Percentiles rank a stretch among this genome's conserved stretches.
phyloP scores from a whole-genome alignment of 2,797 vertebrate genomes.

The Carcharodon carcharias region DNA sequence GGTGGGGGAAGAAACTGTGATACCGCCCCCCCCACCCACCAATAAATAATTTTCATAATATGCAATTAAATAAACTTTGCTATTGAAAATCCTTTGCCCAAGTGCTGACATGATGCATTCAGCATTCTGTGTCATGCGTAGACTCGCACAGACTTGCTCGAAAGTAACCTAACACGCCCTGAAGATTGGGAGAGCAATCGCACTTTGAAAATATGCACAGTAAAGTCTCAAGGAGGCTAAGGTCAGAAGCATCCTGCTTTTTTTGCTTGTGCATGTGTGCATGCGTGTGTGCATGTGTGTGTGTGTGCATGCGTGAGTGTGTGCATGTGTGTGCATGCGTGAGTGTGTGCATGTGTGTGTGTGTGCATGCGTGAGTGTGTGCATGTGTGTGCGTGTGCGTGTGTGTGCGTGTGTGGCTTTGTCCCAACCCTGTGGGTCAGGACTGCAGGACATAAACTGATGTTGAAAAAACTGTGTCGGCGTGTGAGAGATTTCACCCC shows the following conservation, averaged over 20 bases:
- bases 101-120: neutral
- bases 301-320: too few relatives aligned
- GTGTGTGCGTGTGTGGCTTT: too few relatives aligned
- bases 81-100: neutral
- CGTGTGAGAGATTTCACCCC: neutral
- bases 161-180: neutral
- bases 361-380: too few relatives aligned
- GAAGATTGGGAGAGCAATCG: neutral
- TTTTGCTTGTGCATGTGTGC: neutral
- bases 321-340: too few relatives aligned
- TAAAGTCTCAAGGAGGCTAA: neutral
- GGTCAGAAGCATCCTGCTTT: neutral
- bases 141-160: constrained; percentile 22
- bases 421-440: neutral
- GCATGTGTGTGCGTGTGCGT: too few relatives aligned
- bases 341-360: too few relatives aligned
- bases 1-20: neutral
- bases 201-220: neutral
- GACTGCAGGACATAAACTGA: neutral
- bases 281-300: too few relatives aligned
- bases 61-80: neutral
- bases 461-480: neutral
- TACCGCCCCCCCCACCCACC: too few relatives aligned
- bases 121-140: neutral
- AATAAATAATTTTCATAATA: neutral